Conservation (phyloP, 2,113 vertebrate genomes). For the Trematomus loennbergii region DNA sequence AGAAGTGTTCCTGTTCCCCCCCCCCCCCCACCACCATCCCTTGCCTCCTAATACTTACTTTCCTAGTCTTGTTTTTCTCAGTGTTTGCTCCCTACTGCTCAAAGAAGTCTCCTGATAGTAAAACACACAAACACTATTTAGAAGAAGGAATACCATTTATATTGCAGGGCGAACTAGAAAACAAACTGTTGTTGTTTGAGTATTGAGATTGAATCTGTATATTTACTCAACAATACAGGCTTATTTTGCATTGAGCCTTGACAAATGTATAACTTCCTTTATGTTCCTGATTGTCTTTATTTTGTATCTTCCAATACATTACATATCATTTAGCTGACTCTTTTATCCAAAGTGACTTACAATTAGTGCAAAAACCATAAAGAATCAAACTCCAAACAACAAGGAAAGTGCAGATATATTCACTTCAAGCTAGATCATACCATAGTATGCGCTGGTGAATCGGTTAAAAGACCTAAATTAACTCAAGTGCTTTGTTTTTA, state of each 20-base stretch:
- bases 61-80: constrained; percentile 31
- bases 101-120: constrained; percentile 37
- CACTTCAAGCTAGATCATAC: too few species aligned
- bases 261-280: background rate
- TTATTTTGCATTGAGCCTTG: background rate
- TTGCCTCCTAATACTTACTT: constrained; percentile 56
- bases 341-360: too few species aligned
- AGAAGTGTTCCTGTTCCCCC: constrained; percentile 21
- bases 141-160: constrained; percentile 15
- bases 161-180: background rate
- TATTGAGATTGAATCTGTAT: background rate
- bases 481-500: too few species aligned
- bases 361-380: too few species aligned
- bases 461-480: too few species aligned
- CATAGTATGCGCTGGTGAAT: too few species aligned
- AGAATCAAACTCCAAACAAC: too few species aligned
- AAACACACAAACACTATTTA: background rate
- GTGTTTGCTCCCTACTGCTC: constrained; percentile 22
- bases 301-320: constrained; percentile 16
- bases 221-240: background rate
- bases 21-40: constrained; percentile 33
- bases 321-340: too few species aligned
- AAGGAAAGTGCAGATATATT: too few species aligned
- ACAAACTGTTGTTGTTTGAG: background rate
- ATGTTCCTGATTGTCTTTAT: constrained; percentile 2